A percentile compares a stretch with the other conserved stretches of the same genome.
Evolutionary conservation across 1,140 invertebrate genomes (phyloP).

Genomic region (Drosophila rhopaloa): DNA sequence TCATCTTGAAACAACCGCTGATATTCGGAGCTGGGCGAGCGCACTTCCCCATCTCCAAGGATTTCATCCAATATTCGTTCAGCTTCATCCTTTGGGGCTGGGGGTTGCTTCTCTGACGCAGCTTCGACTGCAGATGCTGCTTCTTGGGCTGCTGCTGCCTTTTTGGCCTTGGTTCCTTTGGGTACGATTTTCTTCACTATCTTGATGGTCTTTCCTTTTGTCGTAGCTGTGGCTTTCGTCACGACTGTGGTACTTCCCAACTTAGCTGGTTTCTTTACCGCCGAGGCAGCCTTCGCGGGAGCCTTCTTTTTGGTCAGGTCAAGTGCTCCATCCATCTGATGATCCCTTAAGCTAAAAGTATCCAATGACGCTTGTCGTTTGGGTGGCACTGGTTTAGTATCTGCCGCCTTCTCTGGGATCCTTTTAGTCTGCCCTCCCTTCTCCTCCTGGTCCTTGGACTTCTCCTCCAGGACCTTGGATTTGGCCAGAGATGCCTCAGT

Average conservation of each 20-base stretch:
- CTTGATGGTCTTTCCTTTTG: slow-evolving; percentile 68
- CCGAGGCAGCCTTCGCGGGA: slow-evolving; percentile 36
- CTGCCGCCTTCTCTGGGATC: slow-evolving; percentile 6
- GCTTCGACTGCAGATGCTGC: background rate
- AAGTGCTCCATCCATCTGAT: slow-evolving; percentile 78
- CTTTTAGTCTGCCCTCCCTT: background rate
- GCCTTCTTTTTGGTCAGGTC: slow-evolving; percentile 72
- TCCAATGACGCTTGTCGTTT: slow-evolving; percentile 62
- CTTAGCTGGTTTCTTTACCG: slow-evolving; percentile 25
- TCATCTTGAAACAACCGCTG: slow-evolving; percentile 75
- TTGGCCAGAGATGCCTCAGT: slow-evolving; percentile 58
- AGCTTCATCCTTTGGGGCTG: slow-evolving; percentile 63
- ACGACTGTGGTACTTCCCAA: slow-evolving; percentile 17
- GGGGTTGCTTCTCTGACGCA: slow-evolving; percentile 13
- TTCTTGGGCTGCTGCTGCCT: slow-evolving; percentile 53
- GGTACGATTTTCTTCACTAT: slow-evolving; percentile 81
- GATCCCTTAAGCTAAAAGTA: slow-evolving; percentile 71
- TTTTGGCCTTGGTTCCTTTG: slow-evolving; percentile 74
- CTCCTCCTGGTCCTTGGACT: background rate
- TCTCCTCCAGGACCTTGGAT: slow-evolving; percentile 1
- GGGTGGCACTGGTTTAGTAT: slow-evolving; percentile 51
- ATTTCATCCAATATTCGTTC: slow-evolving; percentile 78
- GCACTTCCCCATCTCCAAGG: slow-evolving; percentile 51
- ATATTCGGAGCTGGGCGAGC: slow-evolving; percentile 79
- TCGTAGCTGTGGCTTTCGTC: slow-evolving; percentile 41